Base-by-base conservation (phyloP, 2,113 vertebrate genomes). In the Dicentrarchus labrax region DNA sequence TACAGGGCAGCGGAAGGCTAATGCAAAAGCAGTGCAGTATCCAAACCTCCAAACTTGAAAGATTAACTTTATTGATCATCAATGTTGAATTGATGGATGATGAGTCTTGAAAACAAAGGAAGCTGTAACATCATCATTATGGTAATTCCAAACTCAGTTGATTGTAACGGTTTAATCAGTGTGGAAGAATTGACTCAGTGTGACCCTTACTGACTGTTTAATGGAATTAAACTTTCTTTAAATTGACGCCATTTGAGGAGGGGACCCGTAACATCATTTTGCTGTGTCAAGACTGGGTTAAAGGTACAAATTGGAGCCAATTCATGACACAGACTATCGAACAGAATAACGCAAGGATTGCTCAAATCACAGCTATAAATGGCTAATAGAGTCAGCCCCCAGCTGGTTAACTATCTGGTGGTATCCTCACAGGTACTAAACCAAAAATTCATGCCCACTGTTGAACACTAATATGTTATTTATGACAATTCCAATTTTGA, bases 101-200 rank as follows among this genome's bases (percentile, higher is more conserved):
- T 86, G 21, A 4, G 38, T 22, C 13, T n/a, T 74, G 24, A 45
- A 50, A 65, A 19, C 1, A 72, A 59, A 43, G 9, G 5, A 65
- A 45, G 19, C 24, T 1, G 4, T 21, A 19, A 53, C 5, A 60
- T 65, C 16, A 60, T 76, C 50, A 57, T 61, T 50, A 47, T 21
- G 43, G 38, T 22, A 38, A 67, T 60, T 76, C 15, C 16, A 36
- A 65, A 57, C 57, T 74, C 59, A 64, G 50, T 30, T 30, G 30
- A 30, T 30, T 30, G 30, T 30, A 30, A 30, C 30, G 2, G 30
- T 30, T 11, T 47, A 47, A 47, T 39, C 3, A 21, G 41, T 54
- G 21, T 15, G 41, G 16, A 36, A 51, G 17, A 61, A 54, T 21
- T 50, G 36, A 85, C 11, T 41, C 22, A 15, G 22, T 5, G 38